Evolutionary conservation across 2,888 invertebrate genomes (phyloP).

Genomic region (Elmis aenea): DNA sequence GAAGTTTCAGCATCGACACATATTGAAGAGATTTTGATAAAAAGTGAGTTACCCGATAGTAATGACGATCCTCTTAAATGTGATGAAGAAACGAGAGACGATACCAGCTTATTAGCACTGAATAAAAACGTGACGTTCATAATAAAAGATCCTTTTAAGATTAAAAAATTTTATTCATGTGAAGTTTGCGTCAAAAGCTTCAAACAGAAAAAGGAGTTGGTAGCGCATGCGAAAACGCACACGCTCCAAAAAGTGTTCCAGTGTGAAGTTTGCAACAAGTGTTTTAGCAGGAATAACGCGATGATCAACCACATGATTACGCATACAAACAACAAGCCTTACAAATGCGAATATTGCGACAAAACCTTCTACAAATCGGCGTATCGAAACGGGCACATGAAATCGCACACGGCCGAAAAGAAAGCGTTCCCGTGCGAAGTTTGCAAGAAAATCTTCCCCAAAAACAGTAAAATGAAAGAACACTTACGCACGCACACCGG

Average conservation of each 20-base stretch:
- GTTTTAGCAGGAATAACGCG: background rate
- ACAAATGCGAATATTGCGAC: conserved; percentile 2
- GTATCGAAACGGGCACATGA: background rate
- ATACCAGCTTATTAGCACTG: too few relatives aligned
- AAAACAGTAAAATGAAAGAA: background rate
- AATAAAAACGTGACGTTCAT: too few relatives aligned
- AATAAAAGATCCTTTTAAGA: too few relatives aligned
- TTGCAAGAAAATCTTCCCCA: background rate
- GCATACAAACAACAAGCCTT: conserved; percentile 4
- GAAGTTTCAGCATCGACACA: too few relatives aligned
- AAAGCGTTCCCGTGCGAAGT: conserved; percentile 1
- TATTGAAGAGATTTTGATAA: too few relatives aligned
- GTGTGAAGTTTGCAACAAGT: conserved; percentile 1
- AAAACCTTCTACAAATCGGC: background rate
- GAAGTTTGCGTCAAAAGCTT: background rate
- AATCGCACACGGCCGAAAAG: background rate
- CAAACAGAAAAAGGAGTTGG: background rate
- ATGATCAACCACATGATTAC: conserved; percentile 2
- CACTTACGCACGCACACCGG: conserved; percentile 4
- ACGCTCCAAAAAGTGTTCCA: background rate
- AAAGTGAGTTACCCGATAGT: too few relatives aligned
- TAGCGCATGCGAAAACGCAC: background rate
- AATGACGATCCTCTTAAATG: too few relatives aligned
- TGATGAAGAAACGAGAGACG: too few relatives aligned
- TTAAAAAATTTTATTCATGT: background rate